phyloP scores from a whole-genome alignment of 2,888 invertebrate species.

The Drosophila emarginata region DNA sequence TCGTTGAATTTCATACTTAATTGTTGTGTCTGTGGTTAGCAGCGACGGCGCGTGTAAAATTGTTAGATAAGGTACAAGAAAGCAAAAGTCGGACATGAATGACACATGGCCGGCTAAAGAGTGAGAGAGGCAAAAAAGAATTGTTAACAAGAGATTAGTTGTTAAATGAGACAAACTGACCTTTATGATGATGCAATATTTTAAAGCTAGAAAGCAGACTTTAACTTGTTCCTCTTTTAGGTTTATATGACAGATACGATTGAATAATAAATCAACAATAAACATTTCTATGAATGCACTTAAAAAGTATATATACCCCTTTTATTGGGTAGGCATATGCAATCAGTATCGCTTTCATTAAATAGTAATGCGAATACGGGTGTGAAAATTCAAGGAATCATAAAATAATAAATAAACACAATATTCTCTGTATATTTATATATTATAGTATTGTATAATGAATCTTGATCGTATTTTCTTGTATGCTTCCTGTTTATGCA shows the following conservation, averaged over 20 bases:
- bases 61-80: slow-evolving; percentile 10
- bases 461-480: neutral
- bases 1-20: neutral
- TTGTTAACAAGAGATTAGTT: neutral
- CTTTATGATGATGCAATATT: neutral
- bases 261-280: too few relatives aligned
- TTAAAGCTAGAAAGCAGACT: neutral
- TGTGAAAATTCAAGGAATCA: neutral
- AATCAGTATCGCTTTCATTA: too few relatives aligned
- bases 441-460: neutral
- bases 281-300: too few relatives aligned
- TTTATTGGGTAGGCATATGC: too few relatives aligned
- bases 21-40: slow-evolving; percentile 1
- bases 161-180: neutral
- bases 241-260: too few relatives aligned
- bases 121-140: neutral
- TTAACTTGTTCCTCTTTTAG: too few relatives aligned
- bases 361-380: neutral
- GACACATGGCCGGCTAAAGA: neutral
- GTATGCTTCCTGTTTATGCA: neutral
- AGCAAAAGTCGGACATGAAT: slow-evolving; percentile 10
- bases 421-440: neutral
- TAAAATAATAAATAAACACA: slow-evolving; percentile 1
- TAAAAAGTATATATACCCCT: too few relatives aligned
- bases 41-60: slow-evolving; percentile 7